Percentiles rank a stretch among this genome's conserved stretches.
phyloP scores from a whole-genome alignment of 2,888 invertebrate species.

The Megastigmus dorsalis region DNA sequence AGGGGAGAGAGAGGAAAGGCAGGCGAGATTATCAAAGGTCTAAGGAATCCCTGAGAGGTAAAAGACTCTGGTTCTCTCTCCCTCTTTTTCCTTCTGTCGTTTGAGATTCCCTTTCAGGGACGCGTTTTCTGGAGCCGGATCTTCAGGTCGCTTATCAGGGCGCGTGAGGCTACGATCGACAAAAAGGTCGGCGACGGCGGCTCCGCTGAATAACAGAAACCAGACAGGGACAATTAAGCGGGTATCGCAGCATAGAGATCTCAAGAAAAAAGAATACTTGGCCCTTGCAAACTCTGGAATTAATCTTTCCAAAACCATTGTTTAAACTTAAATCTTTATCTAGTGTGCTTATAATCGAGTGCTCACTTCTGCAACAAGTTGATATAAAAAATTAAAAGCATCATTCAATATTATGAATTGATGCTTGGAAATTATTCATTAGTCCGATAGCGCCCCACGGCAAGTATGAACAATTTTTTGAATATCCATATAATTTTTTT shows the following conservation, averaged over 20 bases:
- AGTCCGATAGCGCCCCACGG: no score
- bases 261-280: background rate
- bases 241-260: conserved; percentile 22
- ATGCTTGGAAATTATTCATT: no score
- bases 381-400: no score
- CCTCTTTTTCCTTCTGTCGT: background rate
- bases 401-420: no score
- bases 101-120: conserved; percentile 31
- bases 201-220: conserved; percentile 3
- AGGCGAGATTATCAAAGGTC: conserved; percentile 14
- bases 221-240: conserved; percentile 40
- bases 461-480: no score
- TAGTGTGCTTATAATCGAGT: no score
- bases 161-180: conserved; percentile 19
- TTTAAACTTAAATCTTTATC: no score
- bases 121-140: conserved; percentile 47
- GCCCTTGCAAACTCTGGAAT: no score
- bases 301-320: no score
- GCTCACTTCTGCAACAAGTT: no score
- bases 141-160: conserved; percentile 35
- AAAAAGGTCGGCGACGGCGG: conserved; percentile 20
- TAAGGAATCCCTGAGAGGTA: conserved; percentile 17
- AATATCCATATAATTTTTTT: no score
- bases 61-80: background rate
- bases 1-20: background rate